A percentile compares a stretch with the other conserved stretches of the same genome.
Evolutionary conservation across 2,113 vertebrate genomes (phyloP).

Genomic region (Datnioides undecimradiatus): DNA sequence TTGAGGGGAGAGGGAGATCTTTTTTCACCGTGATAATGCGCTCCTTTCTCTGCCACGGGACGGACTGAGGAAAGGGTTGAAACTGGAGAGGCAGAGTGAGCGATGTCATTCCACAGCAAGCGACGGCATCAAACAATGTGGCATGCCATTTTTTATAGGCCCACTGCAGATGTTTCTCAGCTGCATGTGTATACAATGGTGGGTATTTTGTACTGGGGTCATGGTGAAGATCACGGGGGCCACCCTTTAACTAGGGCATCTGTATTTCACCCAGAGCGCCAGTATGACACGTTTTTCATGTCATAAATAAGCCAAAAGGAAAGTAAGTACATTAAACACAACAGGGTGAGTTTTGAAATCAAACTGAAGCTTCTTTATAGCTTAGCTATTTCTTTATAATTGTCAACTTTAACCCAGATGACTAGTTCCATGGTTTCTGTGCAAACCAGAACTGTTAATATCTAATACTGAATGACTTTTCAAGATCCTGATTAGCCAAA

Average conservation of each 20-base stretch:
- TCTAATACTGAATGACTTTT: too few species aligned
- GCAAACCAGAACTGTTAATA: too few species aligned
- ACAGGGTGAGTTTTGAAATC: neutral
- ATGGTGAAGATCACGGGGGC: constrained; percentile 17
- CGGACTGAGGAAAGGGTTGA: constrained; percentile 66
- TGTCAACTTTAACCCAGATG: neutral
- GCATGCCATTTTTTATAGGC: constrained; percentile 57
- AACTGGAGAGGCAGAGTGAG: constrained; percentile 69
- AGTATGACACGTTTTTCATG: constrained; percentile 7
- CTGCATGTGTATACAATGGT: constrained; percentile 49
- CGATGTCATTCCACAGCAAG: constrained; percentile 73
- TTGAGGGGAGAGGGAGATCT: constrained; percentile 57
- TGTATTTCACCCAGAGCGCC: constrained; percentile 4
- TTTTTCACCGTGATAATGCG: constrained; percentile 77
- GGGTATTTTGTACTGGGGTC: constrained; percentile 48
- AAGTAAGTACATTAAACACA: neutral
- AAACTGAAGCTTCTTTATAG: too few species aligned
- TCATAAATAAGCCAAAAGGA: constrained; percentile 17
- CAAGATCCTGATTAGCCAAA: too few species aligned
- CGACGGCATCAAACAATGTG: constrained; percentile 44
- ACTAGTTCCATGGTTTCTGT: too few species aligned
- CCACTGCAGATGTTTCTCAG: constrained; percentile 70
- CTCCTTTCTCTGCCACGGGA: constrained; percentile 68
- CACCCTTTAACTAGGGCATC: constrained; percentile 26
- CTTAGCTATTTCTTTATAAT: neutral